These are phyloP conservation scores for Erpetoichthys calabaricus DNA, from an alignment of 2,797 vertebrate genomes.

Conservation along the genomic window DNA sequence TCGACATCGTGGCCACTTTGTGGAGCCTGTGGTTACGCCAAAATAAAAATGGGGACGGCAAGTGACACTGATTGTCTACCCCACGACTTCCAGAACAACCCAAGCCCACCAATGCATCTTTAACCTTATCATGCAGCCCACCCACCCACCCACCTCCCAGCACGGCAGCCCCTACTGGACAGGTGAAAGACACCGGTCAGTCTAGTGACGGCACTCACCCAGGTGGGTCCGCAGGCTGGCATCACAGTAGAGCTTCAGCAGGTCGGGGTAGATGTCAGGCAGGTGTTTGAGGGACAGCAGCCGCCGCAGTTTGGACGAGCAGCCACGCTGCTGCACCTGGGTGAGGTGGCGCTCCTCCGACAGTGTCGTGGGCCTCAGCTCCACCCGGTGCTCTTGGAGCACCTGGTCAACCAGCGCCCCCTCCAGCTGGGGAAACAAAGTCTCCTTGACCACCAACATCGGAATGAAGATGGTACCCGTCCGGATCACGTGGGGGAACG, in stretches of 20 bases:
- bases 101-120: no score
- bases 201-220: constrained; percentile 61
- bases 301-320: constrained; percentile 76
- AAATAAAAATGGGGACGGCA: no score
- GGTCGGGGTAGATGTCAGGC: constrained; percentile 71
- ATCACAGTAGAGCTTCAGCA: constrained; percentile 73
- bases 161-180: no score
- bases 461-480: constrained; percentile 78
- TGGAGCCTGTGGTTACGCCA: no score
- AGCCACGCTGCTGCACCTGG: constrained; percentile 65
- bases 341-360: constrained; percentile 80
- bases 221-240: constrained; percentile 62
- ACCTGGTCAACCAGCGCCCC: constrained; percentile 68
- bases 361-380: constrained; percentile 81
- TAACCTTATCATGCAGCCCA: no score
- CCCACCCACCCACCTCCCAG: no score
- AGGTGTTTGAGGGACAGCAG: constrained; percentile 83
- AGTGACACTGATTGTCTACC: no score
- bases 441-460: constrained; percentile 85
- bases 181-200: no score
- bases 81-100: no score
- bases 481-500: constrained; percentile 80
- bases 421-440: constrained; percentile 68
- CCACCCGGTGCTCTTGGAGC: constrained; percentile 79
- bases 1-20: no score